Percentiles rank a stretch among this genome's conserved stretches.
Evolutionary conservation across 2,888 invertebrate genomes (phyloP).

Genomic region (Drosophila neutralis): DNA sequence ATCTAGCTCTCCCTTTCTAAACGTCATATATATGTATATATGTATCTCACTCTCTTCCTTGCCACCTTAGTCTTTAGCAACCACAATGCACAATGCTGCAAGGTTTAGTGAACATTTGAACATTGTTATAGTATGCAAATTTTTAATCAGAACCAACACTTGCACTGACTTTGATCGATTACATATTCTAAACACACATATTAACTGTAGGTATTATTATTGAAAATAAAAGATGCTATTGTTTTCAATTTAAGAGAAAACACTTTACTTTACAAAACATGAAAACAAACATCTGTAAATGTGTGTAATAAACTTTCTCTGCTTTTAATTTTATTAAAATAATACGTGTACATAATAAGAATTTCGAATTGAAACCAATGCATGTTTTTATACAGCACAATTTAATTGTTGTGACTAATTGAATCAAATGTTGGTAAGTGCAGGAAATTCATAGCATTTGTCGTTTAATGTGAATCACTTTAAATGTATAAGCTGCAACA

Average conservation of each 20-base stretch:
- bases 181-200: neutral
- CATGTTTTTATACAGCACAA: neutral
- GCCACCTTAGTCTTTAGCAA: neutral
- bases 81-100: conserved; percentile 5
- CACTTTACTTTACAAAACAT: neutral
- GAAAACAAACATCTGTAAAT: neutral
- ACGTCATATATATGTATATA: neutral
- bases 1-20: neutral
- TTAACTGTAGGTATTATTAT: neutral
- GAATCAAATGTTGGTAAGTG: neutral
- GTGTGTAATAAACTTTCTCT: neutral
- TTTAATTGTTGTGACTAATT: neutral
- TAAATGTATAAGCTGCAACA: neutral
- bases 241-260: neutral
- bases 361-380: neutral
- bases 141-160: conserved; percentile 10
- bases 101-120: neutral
- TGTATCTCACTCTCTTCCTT: neutral
- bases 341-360: neutral
- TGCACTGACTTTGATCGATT: neutral
- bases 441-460: neutral
- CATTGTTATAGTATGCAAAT: conserved; percentile 4
- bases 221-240: neutral
- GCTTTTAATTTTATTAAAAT: neutral
- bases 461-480: neutral